Evolutionary conservation across 23 tunicate species (phyloP).

Genomic region (Trididemnum clinides): DNA sequence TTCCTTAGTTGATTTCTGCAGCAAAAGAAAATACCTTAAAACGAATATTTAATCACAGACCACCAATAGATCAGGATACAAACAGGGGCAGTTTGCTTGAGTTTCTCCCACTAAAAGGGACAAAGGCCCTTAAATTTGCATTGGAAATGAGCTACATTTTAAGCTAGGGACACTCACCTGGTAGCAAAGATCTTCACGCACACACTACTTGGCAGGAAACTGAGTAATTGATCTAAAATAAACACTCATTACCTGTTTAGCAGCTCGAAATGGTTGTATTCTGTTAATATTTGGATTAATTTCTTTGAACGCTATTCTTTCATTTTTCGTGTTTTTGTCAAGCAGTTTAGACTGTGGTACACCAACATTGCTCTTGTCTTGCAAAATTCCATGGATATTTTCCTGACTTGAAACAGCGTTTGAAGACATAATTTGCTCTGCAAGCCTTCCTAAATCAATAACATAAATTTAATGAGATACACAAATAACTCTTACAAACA

Average conservation of each 20-base stretch:
- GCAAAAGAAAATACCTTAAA: background rate
- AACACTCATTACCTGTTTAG: conserved; percentile 66
- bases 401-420: background rate
- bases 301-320: conserved; percentile 54
- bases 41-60: background rate
- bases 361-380: too few species aligned
- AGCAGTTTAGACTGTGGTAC: background rate
- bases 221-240: background rate
- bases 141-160: too few species aligned
- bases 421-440: too few species aligned
- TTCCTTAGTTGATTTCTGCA: conserved; percentile 79
- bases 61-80: too few species aligned
- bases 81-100: too few species aligned
- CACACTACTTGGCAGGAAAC: background rate
- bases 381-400: background rate
- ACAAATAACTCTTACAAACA: too few species aligned
- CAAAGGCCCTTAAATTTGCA: too few species aligned
- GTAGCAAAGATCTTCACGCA: too few species aligned
- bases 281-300: conserved; percentile 65
- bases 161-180: too few species aligned
- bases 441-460: too few species aligned
- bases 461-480: too few species aligned
- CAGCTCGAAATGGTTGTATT: conserved; percentile 87
- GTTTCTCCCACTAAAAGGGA: too few species aligned
- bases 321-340: background rate